Evolutionary conservation across 2,113 vertebrate species (phyloP), one percentile per base, ranked within the genome.

Genomic region (Oceanodroma tethys): DNA sequence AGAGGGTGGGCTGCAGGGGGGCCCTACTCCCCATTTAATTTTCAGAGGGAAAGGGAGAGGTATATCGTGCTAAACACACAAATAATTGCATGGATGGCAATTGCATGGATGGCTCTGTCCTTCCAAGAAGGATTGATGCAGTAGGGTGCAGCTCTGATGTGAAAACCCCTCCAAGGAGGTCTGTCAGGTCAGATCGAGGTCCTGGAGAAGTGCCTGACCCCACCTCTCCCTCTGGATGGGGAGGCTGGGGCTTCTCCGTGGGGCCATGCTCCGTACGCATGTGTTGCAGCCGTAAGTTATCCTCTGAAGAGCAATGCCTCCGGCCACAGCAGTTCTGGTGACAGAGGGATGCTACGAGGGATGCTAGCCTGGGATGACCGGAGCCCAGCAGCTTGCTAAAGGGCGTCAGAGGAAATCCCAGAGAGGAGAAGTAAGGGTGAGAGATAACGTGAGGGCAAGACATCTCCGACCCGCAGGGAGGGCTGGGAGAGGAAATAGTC

Each of bases 401-500:
- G 56, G 16, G 13, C 10, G 20, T 47, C 68, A 65, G 60, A 95
- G 95, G 91, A 96, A 88, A 96, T 72, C 97, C 86, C 66, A 9
- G 70, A 74, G 86, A 89, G 86, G 68, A 76, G 47, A 65, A 93
- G 47, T 40, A 68, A 43, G 52, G n/a, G 88, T 50, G 75, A 78
- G 74, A 88, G 74, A 94, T 81, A 94, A 72, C 7, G 0, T 1
- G 47, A 95, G 75, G 68, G 56, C 72, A 93, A 58, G 89, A 66
- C 34, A 82, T 80, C 45, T 88, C 30, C 0, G 3, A 66, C 50
- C 86, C 43, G 0, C n/a, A 59, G 32, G 83, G 92, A 90, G 74
- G 86, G 59, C 72, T 93, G 92, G 94, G 95, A 92, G 80, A 96
- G 95, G 95, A 97, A 96, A 83, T 2, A 11, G 72, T 90, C 92